Conservation (phyloP, 2,113 vertebrate species). For the Laticauda colubrina region DNA sequence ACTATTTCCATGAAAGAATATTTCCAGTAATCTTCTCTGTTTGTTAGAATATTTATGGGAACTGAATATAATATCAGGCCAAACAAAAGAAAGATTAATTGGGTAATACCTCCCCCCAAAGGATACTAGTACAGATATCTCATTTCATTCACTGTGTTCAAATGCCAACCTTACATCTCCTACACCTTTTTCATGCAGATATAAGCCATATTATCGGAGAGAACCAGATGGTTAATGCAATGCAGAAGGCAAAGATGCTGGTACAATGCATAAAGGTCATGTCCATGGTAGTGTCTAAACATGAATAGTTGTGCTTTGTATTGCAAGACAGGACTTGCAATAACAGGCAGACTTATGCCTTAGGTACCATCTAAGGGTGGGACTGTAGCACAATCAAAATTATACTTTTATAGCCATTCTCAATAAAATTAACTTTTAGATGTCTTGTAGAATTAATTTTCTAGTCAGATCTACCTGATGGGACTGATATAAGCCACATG, state of each 20-base stretch:
- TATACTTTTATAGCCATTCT: not conserved
- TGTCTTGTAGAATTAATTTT: not conserved
- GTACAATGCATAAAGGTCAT: conserved; percentile 2
- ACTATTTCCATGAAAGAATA: not conserved
- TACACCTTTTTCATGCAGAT: conserved; percentile 16
- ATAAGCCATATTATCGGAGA: conserved; percentile 4
- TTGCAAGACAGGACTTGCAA: not conserved
- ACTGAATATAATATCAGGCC: not conserved
- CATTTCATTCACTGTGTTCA: not conserved
- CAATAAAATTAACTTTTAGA: not conserved
- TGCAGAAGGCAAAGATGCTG: not conserved
- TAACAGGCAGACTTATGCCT: not conserved
- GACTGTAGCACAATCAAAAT: not conserved
- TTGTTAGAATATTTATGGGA: conserved; percentile 12
- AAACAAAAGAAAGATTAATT: conserved; percentile 17
- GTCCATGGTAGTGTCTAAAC: not conserved
- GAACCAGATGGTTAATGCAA: not conserved
- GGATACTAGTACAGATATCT: not conserved
- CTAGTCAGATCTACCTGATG: not conserved
- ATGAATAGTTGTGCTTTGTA: conserved; percentile 1
- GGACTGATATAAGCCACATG: not conserved
- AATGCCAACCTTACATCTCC: not conserved
- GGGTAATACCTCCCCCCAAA: not conserved
- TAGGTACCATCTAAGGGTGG: not conserved
- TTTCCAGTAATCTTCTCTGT: conserved; percentile 8